Evolutionary conservation across 2,113 vertebrate genomes (phyloP).

Genomic region (Pollimyrus isidori): DNA sequence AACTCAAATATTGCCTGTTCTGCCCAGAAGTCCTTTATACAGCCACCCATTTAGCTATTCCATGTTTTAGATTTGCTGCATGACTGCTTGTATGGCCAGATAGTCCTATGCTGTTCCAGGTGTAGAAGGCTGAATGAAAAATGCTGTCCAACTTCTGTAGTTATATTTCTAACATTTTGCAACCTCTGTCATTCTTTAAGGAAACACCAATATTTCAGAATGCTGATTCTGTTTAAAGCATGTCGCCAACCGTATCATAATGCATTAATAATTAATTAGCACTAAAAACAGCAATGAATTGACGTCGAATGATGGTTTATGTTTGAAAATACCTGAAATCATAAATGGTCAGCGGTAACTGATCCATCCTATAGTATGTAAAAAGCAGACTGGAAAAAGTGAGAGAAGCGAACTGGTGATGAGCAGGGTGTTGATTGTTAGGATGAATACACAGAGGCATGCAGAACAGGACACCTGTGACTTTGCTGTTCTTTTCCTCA

Average conservation of each 20-base stretch:
- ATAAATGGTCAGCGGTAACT: not conserved
- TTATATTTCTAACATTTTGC: not conserved
- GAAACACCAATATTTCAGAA: not conserved
- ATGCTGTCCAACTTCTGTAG: not conserved
- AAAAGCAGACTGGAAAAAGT: not conserved
- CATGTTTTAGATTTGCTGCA: slow-evolving; percentile 14
- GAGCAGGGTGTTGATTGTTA: not conserved
- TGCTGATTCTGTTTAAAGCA: not conserved
- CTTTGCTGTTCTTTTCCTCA: not conserved
- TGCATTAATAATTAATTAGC: not conserved
- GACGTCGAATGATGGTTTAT: not conserved
- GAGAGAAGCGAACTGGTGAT: not conserved
- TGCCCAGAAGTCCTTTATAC: not conserved
- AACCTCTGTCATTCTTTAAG: not conserved
- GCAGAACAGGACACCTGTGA: not conserved
- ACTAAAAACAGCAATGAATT: not conserved
- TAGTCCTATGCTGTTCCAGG: not conserved
- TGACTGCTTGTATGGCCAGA: not conserved
- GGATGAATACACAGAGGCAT: not conserved
- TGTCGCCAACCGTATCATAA: not conserved
- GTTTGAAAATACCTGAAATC: not conserved
- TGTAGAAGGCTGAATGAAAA: not conserved
- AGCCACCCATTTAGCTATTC: not conserved
- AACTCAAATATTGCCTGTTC: not conserved
- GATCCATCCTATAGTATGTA: not conserved